Percentiles rank a stretch among this genome's conserved stretches.
Conservation (phyloP, 2,797 vertebrate genomes). For the Natrix natrix region DNA sequence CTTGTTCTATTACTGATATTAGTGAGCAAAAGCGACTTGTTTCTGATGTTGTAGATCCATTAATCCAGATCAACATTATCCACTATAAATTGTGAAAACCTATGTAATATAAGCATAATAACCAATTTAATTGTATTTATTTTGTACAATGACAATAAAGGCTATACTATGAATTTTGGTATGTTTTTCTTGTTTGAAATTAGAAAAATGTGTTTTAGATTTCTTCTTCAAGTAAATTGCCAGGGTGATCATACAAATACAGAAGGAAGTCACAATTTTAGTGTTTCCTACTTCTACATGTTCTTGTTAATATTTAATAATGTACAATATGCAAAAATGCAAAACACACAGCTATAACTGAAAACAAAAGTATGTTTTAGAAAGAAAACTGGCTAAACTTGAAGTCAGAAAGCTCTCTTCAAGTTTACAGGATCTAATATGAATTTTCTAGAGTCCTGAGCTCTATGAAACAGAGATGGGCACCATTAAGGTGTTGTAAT, state of each 20-base stretch:
- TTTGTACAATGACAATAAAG: too few species aligned
- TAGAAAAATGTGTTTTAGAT: background rate
- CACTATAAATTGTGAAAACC: background rate
- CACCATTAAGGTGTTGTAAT: background rate
- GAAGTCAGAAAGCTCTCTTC: background rate
- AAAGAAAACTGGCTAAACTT: too few species aligned
- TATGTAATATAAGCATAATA: background rate
- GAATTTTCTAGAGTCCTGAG: background rate
- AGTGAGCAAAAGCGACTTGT: background rate
- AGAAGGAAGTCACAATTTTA: background rate
- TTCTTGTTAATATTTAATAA: background rate
- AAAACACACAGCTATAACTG: background rate
- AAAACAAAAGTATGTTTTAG: background rate
- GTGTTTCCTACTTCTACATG: background rate
- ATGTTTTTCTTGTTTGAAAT: background rate
- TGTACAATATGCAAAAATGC: background rate
- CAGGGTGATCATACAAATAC: background rate
- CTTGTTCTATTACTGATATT: background rate
- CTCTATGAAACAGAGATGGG: background rate
- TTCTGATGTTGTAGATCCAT: background rate
- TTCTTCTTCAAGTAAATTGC: background rate
- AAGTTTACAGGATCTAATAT: background rate
- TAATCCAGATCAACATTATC: background rate
- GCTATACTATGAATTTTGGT: background rate
- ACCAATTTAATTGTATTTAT: too few species aligned